These are phyloP conservation scores for Ischnura elegans DNA, from an alignment of 2,888 invertebrate genomes.

Conservation along the genomic window DNA sequence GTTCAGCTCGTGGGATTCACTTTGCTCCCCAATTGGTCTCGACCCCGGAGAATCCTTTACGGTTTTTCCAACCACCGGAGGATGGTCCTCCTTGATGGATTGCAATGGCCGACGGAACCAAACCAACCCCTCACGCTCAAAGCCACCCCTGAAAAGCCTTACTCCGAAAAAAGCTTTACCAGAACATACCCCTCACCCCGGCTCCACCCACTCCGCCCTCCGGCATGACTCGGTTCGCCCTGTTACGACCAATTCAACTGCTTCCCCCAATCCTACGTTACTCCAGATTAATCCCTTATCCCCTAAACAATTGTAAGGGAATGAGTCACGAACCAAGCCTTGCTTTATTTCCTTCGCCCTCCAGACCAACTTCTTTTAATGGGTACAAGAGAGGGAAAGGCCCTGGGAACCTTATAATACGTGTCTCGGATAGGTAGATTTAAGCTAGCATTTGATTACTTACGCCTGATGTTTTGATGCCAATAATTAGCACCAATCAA, in stretches of 20 bases:
- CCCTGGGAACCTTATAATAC: no score
- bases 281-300: conserved; percentile 6
- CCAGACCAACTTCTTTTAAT: no score
- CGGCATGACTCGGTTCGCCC: no score
- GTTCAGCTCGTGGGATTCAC: not conserved
- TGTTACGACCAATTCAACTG: not conserved
- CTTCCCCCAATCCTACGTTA: not conserved
- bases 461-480: no score
- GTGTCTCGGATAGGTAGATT: no score
- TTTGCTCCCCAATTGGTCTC: no score
- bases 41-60: not conserved
- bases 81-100: conserved; percentile 5
- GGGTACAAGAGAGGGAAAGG: no score
- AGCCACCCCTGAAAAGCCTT: not conserved
- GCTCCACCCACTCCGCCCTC: not conserved
- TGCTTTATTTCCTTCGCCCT: not conserved
- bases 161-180: not conserved
- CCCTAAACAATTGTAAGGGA: conserved; percentile 32
- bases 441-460: no score
- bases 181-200: not conserved
- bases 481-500: no score
- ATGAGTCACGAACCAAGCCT: conserved; percentile 35
- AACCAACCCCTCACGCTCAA: not conserved
- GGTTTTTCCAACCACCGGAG: not conserved
- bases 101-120: not conserved